Evolutionary conservation across 1,140 invertebrate genomes (phyloP).

Genomic region (Chironomus tepperi): DNA sequence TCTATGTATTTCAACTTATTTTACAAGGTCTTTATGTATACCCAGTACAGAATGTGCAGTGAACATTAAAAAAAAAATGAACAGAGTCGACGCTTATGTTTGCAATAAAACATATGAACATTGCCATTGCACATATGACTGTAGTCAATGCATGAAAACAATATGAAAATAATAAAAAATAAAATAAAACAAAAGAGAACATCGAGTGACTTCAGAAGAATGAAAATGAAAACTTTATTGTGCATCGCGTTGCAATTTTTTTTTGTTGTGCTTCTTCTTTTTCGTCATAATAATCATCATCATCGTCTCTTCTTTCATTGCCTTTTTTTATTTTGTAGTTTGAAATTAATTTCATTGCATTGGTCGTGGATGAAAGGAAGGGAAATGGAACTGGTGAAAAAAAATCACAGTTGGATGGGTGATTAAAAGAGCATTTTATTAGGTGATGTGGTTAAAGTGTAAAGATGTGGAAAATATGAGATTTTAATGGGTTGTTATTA

Average conservation of each 20-base stretch:
- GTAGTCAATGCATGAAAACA: neutral
- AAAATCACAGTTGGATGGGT: too few relatives aligned
- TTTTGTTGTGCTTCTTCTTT: neutral
- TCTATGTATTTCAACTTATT: too few relatives aligned
- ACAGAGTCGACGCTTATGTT: slow-evolving; percentile 3
- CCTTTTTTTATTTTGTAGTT: neutral
- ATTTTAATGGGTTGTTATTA: too few relatives aligned
- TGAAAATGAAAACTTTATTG: slow-evolving; percentile 6
- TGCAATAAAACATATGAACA: slow-evolving; percentile 9
- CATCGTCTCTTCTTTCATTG: neutral
- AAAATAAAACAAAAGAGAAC: neutral
- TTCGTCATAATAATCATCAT: neutral
- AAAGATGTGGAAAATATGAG: too few relatives aligned
- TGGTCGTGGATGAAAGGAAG: too few relatives aligned
- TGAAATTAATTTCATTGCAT: neutral
- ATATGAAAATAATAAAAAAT: neutral
- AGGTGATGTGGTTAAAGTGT: too few relatives aligned
- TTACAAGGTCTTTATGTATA: slow-evolving; percentile 11
- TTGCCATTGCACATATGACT: neutral
- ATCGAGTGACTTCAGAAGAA: neutral
- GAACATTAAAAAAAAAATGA: neutral
- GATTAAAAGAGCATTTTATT: too few relatives aligned
- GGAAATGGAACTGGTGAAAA: too few relatives aligned
- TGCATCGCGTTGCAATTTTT: slow-evolving; percentile 6
- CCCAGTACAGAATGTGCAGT: too few relatives aligned